phyloP scores from a whole-genome alignment of 2,797 vertebrate genomes.

The Chiroxiphia lanceolata region DNA sequence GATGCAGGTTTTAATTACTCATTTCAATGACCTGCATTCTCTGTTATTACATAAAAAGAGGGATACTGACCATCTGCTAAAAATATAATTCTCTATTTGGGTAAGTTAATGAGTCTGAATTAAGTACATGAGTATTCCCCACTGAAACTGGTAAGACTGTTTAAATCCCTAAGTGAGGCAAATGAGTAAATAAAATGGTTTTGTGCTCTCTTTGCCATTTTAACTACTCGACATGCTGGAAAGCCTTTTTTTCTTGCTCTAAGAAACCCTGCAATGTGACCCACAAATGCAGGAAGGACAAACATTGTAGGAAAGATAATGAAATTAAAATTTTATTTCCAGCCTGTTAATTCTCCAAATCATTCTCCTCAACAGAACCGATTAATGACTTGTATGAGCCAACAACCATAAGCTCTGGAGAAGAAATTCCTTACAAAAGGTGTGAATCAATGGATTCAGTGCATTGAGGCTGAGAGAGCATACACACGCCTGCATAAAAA shows the following conservation, averaged over 20 bases:
- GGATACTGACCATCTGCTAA: neutral
- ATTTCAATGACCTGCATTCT: neutral
- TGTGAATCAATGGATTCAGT: neutral
- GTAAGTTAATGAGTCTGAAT: neutral
- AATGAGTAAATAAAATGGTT: neutral
- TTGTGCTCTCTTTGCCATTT: neutral
- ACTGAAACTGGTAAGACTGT: neutral
- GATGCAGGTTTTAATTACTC: neutral
- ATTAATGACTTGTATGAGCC: neutral
- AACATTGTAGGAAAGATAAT: neutral
- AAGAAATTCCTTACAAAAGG: neutral
- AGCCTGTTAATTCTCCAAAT: neutral
- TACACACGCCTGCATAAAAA: rapidly evolving
- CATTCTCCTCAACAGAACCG: neutral
- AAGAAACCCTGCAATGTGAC: neutral
- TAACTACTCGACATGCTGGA: neutral
- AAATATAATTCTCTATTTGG: neutral
- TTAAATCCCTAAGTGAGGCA: neutral
- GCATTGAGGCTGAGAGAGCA: neutral
- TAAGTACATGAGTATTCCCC: neutral
- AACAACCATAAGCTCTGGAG: neutral
- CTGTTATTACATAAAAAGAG: neutral
- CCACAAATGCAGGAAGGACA: neutral
- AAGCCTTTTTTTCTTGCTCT: neutral
- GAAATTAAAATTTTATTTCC: neutral